A percentile compares a stretch with the other conserved stretches of the same genome.
phyloP scores from a whole-genome alignment of 2,113 vertebrate genomes.

The Tragelaphus scriptus region DNA sequence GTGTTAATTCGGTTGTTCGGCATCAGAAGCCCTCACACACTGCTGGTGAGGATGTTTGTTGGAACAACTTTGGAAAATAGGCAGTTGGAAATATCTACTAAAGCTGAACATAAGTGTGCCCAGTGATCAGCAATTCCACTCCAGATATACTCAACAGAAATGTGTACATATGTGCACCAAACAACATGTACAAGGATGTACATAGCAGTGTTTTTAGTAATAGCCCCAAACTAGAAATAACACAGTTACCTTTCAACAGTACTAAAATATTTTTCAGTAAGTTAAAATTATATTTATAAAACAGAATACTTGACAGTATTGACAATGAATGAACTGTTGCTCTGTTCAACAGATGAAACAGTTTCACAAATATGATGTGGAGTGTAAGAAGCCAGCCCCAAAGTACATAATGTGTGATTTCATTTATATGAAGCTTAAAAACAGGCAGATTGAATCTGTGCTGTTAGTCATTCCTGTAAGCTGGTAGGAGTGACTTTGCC shows the following conservation, averaged over 20 bases:
- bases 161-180: not conserved
- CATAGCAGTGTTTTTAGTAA: not conserved
- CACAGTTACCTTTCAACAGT: not conserved
- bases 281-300: not conserved
- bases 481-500: not conserved
- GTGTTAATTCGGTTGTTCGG: not conserved
- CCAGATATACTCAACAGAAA: not conserved
- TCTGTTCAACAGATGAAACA: not conserved
- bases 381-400: not conserved
- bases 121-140: not conserved
- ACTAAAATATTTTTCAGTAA: not conserved
- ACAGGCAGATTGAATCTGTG: not conserved
- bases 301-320: not conserved
- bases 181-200: not conserved
- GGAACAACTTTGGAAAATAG: not conserved
- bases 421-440: not conserved
- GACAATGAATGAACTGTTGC: not conserved
- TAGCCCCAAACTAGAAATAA: not conserved
- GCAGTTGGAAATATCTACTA: not conserved
- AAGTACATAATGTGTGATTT: not conserved
- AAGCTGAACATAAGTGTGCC: not conserved
- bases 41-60: not conserved
- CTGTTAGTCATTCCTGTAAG: not conserved
- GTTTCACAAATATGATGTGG: not conserved
- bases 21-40: not conserved